Base-by-base conservation (phyloP, 2,797 vertebrate species). In the Sebastolobus altivelis region DNA sequence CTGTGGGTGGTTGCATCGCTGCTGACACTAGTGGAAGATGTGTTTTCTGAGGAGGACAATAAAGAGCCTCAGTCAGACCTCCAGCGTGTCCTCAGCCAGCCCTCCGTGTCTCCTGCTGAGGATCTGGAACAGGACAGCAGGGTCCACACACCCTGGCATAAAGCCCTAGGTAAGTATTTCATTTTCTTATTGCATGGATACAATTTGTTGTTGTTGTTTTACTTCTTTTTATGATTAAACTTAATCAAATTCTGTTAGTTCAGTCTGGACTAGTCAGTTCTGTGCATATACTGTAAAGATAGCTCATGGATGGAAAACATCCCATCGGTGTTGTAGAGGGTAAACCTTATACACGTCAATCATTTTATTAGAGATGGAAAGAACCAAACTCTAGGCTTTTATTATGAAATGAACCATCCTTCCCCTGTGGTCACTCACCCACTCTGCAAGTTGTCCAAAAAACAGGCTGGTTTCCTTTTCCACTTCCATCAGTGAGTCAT, bases 1-100 rank as follows among this genome's bases (percentile, higher is more conserved):
- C 82, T 95, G 81, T 94, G 94, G 88, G 62, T 94, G 69, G 73
- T 90, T 71, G 88, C 88, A 1, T 89, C 90, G 55, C 81, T 95
- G 75, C 77, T 95, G 76, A 78, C 85, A 40, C 73, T 93, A 60
- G 92, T 85, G 65, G 92, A 93, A 52, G 91, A 88, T 62, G 90
- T 82, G 22, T 86, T 91, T 75, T 87, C 87, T 49, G 84, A 91
- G 46, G 83, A 88, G 29, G 85, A 82, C 55, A 76, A 29, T 22
- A 78, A 83, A 60, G 81, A 90, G 11, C 49, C 63, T 37, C 81
- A 38, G 20, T 61, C 84, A 27, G 84, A 83, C 27, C 40, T 81
- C 38, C 81, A 65, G 49, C 65, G 1, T 7, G 65, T 74, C 65
- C 72, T 84, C 65, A 70, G 62, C 16, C 77, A 65, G 37, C 40